phyloP scores from a whole-genome alignment of 2,113 vertebrate genomes.

The Collichthys lucidus region DNA sequence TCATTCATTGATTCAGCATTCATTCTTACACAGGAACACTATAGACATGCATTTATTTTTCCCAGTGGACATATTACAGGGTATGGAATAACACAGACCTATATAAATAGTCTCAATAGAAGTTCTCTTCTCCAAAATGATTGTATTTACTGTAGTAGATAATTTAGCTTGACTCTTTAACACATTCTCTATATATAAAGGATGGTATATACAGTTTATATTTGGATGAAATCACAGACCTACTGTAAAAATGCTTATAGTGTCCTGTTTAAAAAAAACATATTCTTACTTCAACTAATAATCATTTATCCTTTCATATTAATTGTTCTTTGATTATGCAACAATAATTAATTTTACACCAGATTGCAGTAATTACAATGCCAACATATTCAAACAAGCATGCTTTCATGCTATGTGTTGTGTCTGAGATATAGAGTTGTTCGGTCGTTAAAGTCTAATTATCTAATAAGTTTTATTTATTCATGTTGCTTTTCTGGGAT shows the following conservation, averaged over 20 bases:
- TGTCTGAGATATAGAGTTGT: conserved; percentile 2
- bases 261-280: not conserved
- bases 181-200: not conserved
- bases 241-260: not conserved
- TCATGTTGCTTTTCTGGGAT: conserved; percentile 47
- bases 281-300: not conserved
- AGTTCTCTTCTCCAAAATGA: not conserved
- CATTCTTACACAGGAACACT: conserved; percentile 8
- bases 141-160: not conserved
- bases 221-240: not conserved
- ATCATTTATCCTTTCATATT: not conserved
- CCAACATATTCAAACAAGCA: not conserved
- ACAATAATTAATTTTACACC: not conserved
- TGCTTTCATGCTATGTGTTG: not conserved
- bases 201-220: not conserved
- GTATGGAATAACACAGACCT: not conserved
- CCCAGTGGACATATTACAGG: conserved; percentile 10
- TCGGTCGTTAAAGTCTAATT: conserved; percentile 43
- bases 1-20: not conserved
- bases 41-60: conserved; percentile 32
- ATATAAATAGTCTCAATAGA: not conserved
- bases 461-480: conserved; percentile 57
- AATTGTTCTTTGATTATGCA: not conserved
- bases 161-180: not conserved
- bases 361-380: not conserved